Evolutionary conservation across 2,797 vertebrate species (phyloP), one percentile per base, ranked within the genome.

Genomic region (Thalassophryne amazonica): DNA sequence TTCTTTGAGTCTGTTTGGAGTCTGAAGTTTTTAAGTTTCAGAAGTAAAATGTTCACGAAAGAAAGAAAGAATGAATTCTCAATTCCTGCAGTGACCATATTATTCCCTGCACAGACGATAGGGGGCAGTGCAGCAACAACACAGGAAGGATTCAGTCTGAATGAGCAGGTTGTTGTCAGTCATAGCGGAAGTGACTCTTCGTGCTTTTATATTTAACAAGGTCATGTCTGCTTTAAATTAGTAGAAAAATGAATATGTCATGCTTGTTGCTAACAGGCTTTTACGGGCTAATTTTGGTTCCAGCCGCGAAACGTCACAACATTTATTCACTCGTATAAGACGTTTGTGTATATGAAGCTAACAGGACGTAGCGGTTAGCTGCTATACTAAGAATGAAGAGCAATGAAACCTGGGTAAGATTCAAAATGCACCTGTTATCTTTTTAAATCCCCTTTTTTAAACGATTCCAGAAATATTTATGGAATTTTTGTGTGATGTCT

Each of bases 131-230:
- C 0, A 8, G 34, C 9, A 28, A 1, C 52, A 3, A 9, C 45
- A 32, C 68, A 70, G 78, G 79, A 85, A 85, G 66, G 79, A 84
- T 85, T 66, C 80, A 63, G 82, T 42, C 1, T 38, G 42, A 59
- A 47, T 39, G 70, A 48, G 11, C 49, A 0, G 48, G 20, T 15
- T 5, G 32, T 29, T 43, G 39, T 61, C 27, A 20, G 0, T 61
- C 27, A 20, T 0, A 32, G 11, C 71, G 63, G 73, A 84, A 75
- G 37, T 5, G 25, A 8, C 13, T 34, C 4, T 6, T 2, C 6
- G 2, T 30, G 10, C 28, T 19, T 41, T 23, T 3, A 22, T 3
- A 4, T 8, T 8, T 10, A 11, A 10, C 27, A 2, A 17, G 4
- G 27, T 33, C 1, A 2, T 1, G 2, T 20, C 4, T 19, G 32